Conservation (phyloP, 2,797 vertebrate genomes). For the Spizella passerina region DNA sequence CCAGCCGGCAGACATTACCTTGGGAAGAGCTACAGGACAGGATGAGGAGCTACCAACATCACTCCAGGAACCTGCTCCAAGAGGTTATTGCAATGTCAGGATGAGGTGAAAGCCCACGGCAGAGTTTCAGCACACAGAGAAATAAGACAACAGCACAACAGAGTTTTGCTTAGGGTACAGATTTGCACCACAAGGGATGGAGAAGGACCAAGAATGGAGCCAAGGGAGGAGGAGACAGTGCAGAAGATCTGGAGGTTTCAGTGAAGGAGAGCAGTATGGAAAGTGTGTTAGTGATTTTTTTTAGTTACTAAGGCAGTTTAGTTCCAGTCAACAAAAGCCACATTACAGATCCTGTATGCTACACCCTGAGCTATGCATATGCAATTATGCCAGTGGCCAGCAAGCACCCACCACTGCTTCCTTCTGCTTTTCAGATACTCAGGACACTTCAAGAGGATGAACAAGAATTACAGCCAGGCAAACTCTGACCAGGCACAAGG, state of each 20-base stretch:
- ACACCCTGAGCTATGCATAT: neutral
- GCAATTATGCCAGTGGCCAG: neutral
- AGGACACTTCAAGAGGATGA: neutral
- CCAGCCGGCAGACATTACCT: neutral
- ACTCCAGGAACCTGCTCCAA: neutral
- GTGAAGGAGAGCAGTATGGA: neutral
- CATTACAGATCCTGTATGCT: neutral
- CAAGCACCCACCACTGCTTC: neutral
- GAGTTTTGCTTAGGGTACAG: neutral
- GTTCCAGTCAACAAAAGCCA: neutral
- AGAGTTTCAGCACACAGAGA: neutral
- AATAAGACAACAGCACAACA: neutral
- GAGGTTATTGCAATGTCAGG: neutral
- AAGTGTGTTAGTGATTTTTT: neutral
- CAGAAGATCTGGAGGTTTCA: neutral
- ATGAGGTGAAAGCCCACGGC: neutral
- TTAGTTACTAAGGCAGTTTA: neutral
- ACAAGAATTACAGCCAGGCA: neutral
- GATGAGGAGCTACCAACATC: neutral
- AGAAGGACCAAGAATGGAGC: neutral
- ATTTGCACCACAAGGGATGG: neutral
- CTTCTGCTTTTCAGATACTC: neutral
- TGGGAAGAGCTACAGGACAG: neutral
- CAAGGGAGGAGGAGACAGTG: neutral
- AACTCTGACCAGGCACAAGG: neutral